phyloP scores from a whole-genome alignment of 1,140 invertebrate species.

The Cyrtorhinus lividipennis region DNA sequence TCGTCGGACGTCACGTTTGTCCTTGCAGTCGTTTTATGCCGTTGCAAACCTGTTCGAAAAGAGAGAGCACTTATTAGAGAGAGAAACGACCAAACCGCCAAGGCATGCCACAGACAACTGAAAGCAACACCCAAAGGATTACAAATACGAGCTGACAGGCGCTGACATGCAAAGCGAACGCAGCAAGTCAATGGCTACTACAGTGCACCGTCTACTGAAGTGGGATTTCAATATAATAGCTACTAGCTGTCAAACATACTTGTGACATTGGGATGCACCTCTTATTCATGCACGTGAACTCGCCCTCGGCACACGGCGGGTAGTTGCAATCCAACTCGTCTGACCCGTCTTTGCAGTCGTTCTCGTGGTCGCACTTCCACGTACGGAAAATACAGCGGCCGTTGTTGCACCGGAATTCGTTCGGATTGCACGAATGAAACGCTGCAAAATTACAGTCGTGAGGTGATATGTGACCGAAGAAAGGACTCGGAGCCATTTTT shows the following conservation, averaged over 20 bases:
- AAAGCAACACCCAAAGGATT: slow-evolving; percentile 17
- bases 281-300: slow-evolving; percentile 85
- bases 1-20: slow-evolving; percentile 83
- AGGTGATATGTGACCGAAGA: too few species aligned
- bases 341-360: slow-evolving; percentile 85
- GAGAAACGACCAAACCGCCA: too few species aligned
- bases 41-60: slow-evolving; percentile 55
- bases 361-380: slow-evolving; percentile 89
- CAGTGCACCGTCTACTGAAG: too few species aligned
- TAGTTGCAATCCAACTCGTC: slow-evolving; percentile 87
- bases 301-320: slow-evolving; percentile 74
- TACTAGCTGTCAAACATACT: too few species aligned
- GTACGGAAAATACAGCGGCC: slow-evolving; percentile 88
- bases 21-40: slow-evolving; percentile 91
- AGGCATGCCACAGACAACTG: too few species aligned
- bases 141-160: too few species aligned
- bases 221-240: too few species aligned
- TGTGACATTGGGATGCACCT: slow-evolving; percentile 75
- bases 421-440: slow-evolving; percentile 79
- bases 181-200: too few species aligned
- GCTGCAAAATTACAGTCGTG: too few species aligned
- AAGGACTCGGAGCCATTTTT: too few species aligned
- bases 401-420: slow-evolving; percentile 88
- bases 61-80: too few species aligned
- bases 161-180: too few species aligned